These are phyloP conservation scores for Lacerta bilineata DNA, from an alignment of 2,797 vertebrate species.

Conservation along the genomic window DNA sequence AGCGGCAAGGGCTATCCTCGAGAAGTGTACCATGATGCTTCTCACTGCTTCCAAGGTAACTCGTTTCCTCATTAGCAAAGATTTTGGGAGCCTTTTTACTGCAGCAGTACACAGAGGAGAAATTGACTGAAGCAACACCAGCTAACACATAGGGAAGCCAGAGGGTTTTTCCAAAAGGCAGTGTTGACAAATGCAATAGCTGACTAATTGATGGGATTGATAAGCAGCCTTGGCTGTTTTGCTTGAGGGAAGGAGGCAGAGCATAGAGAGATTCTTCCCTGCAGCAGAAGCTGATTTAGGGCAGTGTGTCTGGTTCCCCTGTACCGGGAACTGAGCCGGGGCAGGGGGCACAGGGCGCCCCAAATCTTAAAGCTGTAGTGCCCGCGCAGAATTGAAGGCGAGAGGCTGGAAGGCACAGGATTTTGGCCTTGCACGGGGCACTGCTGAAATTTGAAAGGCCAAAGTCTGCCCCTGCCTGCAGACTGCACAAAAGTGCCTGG, in stretches of 20 bases:
- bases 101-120: not conserved
- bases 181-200: accelerated
- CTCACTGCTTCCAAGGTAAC: constrained; percentile 97
- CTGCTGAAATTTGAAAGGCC: no score
- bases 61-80: not conserved
- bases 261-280: not conserved
- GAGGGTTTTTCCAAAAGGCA: constrained; percentile 18
- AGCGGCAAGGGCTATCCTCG: constrained; percentile 93
- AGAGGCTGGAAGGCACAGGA: no score
- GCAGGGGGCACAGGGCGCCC: no score
- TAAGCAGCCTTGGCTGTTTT: not conserved
- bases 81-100: constrained; percentile 1
- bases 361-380: no score
- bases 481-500: not conserved
- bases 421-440: no score
- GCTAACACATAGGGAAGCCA: not conserved
- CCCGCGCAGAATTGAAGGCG: no score
- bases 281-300: no score
- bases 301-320: no score
- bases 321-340: no score
- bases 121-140: not conserved
- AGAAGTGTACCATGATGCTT: constrained; percentile 99
- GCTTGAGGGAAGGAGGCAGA: not conserved
- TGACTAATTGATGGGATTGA: constrained; percentile 23
- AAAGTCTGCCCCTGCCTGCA: not conserved